Percentiles rank a stretch among this genome's conserved stretches.
These are phyloP conservation scores for Hypotaenidia philippensis DNA, from an alignment of 2,797 vertebrate species.

Conservation along the genomic window DNA sequence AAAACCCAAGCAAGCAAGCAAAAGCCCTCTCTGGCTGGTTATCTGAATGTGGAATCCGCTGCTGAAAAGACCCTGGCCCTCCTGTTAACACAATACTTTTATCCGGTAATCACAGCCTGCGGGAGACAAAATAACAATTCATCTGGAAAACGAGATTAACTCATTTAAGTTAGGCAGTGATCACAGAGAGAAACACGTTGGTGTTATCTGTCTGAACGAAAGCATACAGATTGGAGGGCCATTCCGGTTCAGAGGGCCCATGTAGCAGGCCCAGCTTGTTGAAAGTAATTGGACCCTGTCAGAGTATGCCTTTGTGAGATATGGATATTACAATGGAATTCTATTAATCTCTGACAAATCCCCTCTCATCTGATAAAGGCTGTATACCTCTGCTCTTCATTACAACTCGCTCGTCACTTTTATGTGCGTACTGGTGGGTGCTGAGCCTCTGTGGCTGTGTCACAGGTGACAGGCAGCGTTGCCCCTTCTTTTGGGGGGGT, in stretches of 20 bases:
- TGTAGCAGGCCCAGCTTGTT: slow-evolving; percentile 78
- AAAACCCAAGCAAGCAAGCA: not conserved
- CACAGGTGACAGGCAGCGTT: not conserved
- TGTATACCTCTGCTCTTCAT: slow-evolving; percentile 59
- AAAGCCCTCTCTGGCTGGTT: slow-evolving; percentile 33
- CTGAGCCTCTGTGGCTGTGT: not conserved
- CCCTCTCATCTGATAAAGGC: slow-evolving; percentile 74
- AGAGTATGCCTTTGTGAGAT: slow-evolving; percentile 71
- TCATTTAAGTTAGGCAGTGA: slow-evolving; percentile 91
- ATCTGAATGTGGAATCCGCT: slow-evolving; percentile 34
- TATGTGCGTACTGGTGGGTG: not conserved
- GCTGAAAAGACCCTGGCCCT: slow-evolving; percentile 73
- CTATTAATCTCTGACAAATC: slow-evolving; percentile 75
- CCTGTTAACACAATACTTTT: slow-evolving; percentile 88
- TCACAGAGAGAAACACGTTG: slow-evolving; percentile 82
- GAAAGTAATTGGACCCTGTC: slow-evolving; percentile 75
- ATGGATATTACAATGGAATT: slow-evolving; percentile 74
- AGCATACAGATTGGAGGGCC: slow-evolving; percentile 80
- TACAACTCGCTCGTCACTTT: not conserved
- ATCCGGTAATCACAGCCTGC: slow-evolving; percentile 92
- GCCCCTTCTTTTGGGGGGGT: not conserved
- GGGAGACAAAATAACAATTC: slow-evolving; percentile 91
- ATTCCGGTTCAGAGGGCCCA: slow-evolving; percentile 79
- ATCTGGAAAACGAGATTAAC: slow-evolving; percentile 96
- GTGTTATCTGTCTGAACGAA: slow-evolving; percentile 80